phyloP scores from a whole-genome alignment of 2,888 invertebrate genomes.

The Acronicta alni region DNA sequence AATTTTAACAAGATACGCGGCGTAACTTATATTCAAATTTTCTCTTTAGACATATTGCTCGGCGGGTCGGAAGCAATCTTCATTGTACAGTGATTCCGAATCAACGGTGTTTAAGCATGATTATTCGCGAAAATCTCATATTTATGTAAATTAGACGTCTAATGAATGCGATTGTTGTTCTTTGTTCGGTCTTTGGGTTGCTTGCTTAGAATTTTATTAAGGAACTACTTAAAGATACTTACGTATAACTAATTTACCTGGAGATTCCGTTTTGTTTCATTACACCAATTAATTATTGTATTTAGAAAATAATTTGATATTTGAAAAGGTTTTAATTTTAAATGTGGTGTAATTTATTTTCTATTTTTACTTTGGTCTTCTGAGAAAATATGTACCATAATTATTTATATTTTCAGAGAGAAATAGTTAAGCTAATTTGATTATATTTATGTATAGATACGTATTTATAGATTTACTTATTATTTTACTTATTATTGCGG shows the following conservation, averaged over 20 bases:
- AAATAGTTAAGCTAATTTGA: too few species aligned
- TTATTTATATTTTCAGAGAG: too few species aligned
- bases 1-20: slow-evolving; percentile 85
- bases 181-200: slow-evolving; percentile 62
- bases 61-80: slow-evolving; percentile 81
- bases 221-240: slow-evolving; percentile 13
- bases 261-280: neutral
- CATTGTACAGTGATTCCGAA: slow-evolving; percentile 79
- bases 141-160: slow-evolving; percentile 83
- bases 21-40: slow-evolving; percentile 65
- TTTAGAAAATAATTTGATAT: too few species aligned
- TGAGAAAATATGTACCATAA: too few species aligned
- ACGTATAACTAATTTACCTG: neutral
- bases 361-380: too few species aligned
- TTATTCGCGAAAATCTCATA: slow-evolving; percentile 83
- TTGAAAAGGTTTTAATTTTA: too few species aligned
- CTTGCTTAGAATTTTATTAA: slow-evolving; percentile 49
- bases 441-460: too few species aligned
- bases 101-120: slow-evolving; percentile 80
- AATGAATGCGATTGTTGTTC: slow-evolving; percentile 78
- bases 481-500: too few species aligned
- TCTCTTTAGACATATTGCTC: slow-evolving; percentile 69
- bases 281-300: too few species aligned
- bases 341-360: too few species aligned
- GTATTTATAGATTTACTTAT: too few species aligned